Percentiles rank a stretch among this genome's conserved stretches.
phyloP scores from a whole-genome alignment of 2,113 vertebrate species.

The Alouatta palliata region DNA sequence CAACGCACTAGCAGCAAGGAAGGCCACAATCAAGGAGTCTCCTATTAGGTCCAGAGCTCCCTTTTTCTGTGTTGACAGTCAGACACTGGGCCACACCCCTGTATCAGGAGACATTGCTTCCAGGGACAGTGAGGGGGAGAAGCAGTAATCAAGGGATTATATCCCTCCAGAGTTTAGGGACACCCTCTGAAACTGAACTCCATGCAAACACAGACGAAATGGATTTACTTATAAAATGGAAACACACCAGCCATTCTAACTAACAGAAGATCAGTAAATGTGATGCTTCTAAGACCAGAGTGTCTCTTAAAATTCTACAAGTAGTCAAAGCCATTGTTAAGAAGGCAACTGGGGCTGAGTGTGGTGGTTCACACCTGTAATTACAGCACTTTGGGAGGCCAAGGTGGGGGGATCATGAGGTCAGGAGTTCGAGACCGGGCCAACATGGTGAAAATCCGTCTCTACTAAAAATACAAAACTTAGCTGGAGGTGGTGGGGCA shows the following conservation, averaged over 20 bases:
- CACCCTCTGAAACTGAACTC: neutral
- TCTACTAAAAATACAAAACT: too few relatives aligned
- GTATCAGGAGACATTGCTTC: neutral
- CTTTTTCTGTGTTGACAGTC: neutral
- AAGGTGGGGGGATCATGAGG: too few relatives aligned
- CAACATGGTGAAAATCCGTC: too few relatives aligned
- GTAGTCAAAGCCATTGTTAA: neutral
- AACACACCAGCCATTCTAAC: neutral
- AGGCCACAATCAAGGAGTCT: neutral
- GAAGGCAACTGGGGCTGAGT: too few relatives aligned
- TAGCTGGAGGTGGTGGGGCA: too few relatives aligned
- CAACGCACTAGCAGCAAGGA: neutral
- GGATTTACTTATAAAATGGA: neutral
- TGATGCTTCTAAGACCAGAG: neutral
- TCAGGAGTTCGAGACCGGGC: too few relatives aligned
- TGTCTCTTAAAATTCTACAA: neutral
- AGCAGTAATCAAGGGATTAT: neutral
- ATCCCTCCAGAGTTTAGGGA: neutral
- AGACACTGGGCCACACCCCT: neutral
- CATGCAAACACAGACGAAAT: neutral
- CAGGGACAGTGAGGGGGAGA: neutral
- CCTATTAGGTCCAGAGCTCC: neutral
- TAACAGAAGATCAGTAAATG: neutral
- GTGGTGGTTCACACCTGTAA: too few relatives aligned
- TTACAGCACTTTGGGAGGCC: too few relatives aligned